These are phyloP conservation scores for Malaclemys terrapin DNA, from an alignment of 2,113 vertebrate genomes.

Conservation along the genomic window DNA sequence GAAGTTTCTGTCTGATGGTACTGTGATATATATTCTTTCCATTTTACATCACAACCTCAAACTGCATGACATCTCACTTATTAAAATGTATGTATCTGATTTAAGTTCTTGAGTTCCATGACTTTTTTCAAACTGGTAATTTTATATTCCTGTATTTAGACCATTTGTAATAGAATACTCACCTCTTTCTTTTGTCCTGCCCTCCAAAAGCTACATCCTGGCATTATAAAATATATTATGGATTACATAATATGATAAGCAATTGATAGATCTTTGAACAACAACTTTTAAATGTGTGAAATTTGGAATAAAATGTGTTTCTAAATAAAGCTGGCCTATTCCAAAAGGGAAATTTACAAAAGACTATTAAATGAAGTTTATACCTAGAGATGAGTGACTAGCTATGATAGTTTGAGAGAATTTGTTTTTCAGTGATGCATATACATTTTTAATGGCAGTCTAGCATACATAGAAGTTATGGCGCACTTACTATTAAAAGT, in stretches of 20 bases:
- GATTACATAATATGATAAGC: neutral
- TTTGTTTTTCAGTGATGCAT: neutral
- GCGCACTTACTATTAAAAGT: neutral
- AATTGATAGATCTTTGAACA: neutral
- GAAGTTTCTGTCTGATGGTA: neutral
- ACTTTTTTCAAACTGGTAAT: neutral
- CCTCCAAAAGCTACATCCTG: neutral
- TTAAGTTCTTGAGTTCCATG: neutral
- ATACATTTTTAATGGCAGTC: neutral
- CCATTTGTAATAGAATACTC: neutral
- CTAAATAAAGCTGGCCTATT: neutral
- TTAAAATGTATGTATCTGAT: fast-evolving
- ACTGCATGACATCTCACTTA: neutral
- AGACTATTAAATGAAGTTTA: neutral
- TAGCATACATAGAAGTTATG: neutral
- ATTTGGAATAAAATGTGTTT: neutral
- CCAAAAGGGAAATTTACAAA: neutral
- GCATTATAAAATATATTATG: neutral
- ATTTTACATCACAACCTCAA: neutral
- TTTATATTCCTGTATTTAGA: neutral
- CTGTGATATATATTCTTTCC: neutral
- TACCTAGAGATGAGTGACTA: neutral
- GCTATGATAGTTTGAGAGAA: neutral
- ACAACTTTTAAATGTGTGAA: neutral
- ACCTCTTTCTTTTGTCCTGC: neutral